Evolutionary conservation across 2,797 vertebrate species (phyloP).

Genomic region (Anguilla anguilla): DNA sequence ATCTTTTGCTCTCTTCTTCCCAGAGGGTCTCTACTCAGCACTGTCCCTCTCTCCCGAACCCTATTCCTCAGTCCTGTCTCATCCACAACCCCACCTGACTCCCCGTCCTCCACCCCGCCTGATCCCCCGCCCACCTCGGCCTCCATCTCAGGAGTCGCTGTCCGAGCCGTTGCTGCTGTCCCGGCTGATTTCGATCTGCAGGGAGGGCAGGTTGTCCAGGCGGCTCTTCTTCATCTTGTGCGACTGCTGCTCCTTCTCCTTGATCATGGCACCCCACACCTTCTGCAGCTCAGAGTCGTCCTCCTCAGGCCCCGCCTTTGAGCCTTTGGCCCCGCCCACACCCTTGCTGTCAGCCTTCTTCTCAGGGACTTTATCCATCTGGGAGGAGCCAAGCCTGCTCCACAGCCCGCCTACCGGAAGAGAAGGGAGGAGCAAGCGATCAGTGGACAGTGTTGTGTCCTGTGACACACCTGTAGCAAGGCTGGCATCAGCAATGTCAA

Average conservation of each 20-base stretch:
- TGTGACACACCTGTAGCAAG: background rate
- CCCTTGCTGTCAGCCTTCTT: conserved; percentile 20
- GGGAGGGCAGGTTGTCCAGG: conserved; percentile 91
- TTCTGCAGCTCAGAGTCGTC: conserved; percentile 91
- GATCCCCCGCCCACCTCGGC: background rate
- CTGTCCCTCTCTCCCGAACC: background rate
- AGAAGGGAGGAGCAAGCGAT: background rate
- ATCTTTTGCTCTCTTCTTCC: background rate
- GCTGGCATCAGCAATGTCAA: background rate
- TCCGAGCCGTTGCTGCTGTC: conserved; percentile 93
- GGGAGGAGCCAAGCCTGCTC: conserved; percentile 86
- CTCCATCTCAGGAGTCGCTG: conserved; percentile 82
- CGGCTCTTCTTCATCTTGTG: conserved; percentile 91
- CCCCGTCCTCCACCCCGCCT: background rate
- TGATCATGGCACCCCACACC: conserved; percentile 95
- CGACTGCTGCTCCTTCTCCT: conserved; percentile 89
- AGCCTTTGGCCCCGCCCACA: conserved; percentile 22
- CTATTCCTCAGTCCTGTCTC: background rate
- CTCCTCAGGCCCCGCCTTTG: conserved; percentile 72
- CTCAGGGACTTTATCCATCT: conserved; percentile 46
- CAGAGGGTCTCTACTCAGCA: background rate
- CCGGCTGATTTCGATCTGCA: conserved; percentile 97
- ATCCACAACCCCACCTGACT: background rate
- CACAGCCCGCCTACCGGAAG: conserved; percentile 80
- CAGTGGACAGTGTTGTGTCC: background rate